Evolutionary conservation across 2,888 invertebrate species (phyloP), one percentile per base, ranked within the genome.

Genomic region (Ormyrus rosae): DNA sequence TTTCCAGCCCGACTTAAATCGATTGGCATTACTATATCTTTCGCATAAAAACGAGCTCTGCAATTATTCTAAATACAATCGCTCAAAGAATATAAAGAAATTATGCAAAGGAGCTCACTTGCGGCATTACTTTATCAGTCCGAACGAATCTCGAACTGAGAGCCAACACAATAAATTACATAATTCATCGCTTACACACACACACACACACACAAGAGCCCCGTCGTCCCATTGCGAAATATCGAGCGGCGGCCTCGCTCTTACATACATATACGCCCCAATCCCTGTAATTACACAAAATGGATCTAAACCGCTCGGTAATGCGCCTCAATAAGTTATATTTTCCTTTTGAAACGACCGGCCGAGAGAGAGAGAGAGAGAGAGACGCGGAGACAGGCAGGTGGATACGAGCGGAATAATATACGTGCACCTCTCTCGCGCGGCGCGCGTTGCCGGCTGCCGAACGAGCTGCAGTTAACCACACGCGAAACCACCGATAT

Each of bases 241-340:
- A 19, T 19, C 19, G 19, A 19, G 19, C 19, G 19, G 19, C 19
- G 19, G 19, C 19, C 19, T 19, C 19, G 19, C 19, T 19, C 19
- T 19, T 19, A 19, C 19, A 19, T 19, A 19, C 19, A 19, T 10
- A 60, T 60, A 11, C 60, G 60, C 56, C 19, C 6, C 60, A 60
- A 53, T 34, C n/a, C 13, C 10, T 8, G 51, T 70, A 74, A 80
- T 80, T 80, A 70, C 48, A 8, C 46, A 48, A 65, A 80, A 80
- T 80, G 70, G 60, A 71, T 80, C 80, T 70, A 71, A 80, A 75
- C 70, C 70, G 58, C 53, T 56, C 19, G 46, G 75, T 80, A 80
- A 80, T 75, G 71, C 55, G 65, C 53, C 13, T 71, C 74, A 53
- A 75, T 61, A 75, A 70, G 74, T 75, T 74, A 74, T 60, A 75